A percentile compares a stretch with the other conserved stretches of the same genome.
Conservation (phyloP, 2,888 invertebrate genomes). For the Corbicula japonica region DNA sequence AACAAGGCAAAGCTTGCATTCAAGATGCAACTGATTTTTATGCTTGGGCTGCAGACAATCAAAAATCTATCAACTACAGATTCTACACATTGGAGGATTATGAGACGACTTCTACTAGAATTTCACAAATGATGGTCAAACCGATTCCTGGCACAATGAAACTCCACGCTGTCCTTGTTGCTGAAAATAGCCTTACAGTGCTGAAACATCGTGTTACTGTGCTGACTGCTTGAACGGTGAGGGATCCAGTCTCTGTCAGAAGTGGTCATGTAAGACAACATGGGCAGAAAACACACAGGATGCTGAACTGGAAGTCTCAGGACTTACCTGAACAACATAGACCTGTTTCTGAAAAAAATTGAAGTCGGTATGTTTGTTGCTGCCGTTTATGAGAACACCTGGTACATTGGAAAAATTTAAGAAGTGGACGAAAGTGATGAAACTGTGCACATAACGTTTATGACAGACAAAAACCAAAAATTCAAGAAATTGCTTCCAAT, state of each 20-base stretch:
- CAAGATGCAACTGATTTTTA: conserved; percentile 13
- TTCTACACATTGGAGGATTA: background rate
- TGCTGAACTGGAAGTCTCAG: background rate
- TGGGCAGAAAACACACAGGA: background rate
- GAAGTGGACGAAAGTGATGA: background rate
- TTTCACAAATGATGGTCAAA: background rate
- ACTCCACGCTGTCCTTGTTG: background rate
- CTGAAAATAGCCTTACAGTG: background rate
- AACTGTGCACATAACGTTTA: background rate
- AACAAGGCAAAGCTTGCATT: conserved; percentile 41
- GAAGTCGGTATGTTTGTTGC: conserved; percentile 11
- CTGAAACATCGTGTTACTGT: conserved; percentile 1
- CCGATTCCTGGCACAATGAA: background rate
- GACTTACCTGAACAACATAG: background rate
- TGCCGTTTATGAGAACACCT: conserved; percentile 9
- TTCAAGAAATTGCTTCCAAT: background rate
- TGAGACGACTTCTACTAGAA: background rate
- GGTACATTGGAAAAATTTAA: conserved; percentile 21
- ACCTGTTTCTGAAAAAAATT: background rate
- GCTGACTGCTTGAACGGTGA: background rate
- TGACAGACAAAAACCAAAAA: background rate
- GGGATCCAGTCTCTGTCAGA: background rate
- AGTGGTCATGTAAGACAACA: background rate
- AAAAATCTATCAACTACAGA: conserved; percentile 4
- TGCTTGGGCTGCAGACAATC: background rate